Evolutionary conservation across 2,113 vertebrate genomes (phyloP), one percentile per base, ranked within the genome.

Genomic region (Eublepharis macularius): DNA sequence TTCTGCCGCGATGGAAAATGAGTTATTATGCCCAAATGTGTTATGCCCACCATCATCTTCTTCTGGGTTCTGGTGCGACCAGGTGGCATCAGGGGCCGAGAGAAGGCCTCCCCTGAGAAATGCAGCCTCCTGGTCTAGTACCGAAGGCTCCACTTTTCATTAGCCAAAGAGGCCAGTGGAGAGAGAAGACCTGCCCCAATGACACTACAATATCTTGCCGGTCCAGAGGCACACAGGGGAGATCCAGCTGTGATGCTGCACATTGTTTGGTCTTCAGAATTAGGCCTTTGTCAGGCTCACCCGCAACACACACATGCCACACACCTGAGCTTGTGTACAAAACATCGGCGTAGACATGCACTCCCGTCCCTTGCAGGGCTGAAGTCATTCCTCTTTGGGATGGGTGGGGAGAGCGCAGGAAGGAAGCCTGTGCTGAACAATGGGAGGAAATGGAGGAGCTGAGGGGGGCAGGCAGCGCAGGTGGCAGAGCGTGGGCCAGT

Each of bases 401-500:
- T 41, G 54, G 84, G 68, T 85, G 76, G 68, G 84, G 63, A 91
- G 92, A 89, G 91, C 90, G 92, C 94, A 96, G 96, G 96, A 97
- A 97, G 96, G 96, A 97, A 97, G 95, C 95, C 91, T 88, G 90
- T 6, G 2, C 87, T 9, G 88, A 96, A 97, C 96, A 97, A 97
- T 96, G 95, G 96, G 80, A 95, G 96, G 96, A 97, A 97, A 94
- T 95, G 95, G 95, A 96, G 95, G 96, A 94, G 94, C 91, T 95
- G 93, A 90, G 88, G 89, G n/a, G 91, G 88, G 89, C 26, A 86
- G 92, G 81, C 65, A 91, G 89, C 90, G 85, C 91, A 92, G 94
- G 88, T 83, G 91, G 93, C 89, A 86, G 81, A 81, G 57, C 43
- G 69, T 21, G 32, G 76, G 82, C 88, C 89, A 78, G 92, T 63